A percentile compares a stretch with the other conserved stretches of the same genome.
Evolutionary conservation across 2,888 invertebrate genomes (phyloP).

Genomic region (Platycheirus albimanus): DNA sequence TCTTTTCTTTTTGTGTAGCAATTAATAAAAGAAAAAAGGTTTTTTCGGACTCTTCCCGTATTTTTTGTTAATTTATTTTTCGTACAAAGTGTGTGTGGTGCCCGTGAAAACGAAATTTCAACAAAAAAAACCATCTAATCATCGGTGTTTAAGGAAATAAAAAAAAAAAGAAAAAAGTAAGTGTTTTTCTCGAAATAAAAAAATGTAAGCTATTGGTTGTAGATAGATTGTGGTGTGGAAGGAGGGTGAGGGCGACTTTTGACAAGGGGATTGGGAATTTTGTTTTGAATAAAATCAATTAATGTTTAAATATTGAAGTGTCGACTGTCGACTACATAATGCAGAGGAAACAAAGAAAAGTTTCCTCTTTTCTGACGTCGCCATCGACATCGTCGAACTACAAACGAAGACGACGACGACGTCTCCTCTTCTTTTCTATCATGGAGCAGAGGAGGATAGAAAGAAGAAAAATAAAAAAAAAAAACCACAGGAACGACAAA

Average conservation of each 20-base stretch:
- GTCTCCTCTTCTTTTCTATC: conserved; percentile 16
- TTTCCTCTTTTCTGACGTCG: conserved; percentile 32
- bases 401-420: neutral
- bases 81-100: conserved; percentile 27
- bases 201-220: no score
- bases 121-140: no score
- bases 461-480: no score
- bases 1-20: conserved; percentile 44
- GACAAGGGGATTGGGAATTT: neutral
- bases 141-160: neutral
- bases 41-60: conserved; percentile 27
- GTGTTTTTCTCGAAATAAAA: conserved; percentile 38
- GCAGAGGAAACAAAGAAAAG: conserved; percentile 47
- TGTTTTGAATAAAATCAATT: conserved; percentile 37
- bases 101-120: conserved; percentile 54
- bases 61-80: conserved; percentile 19
- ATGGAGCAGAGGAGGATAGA: conserved; percentile 8
- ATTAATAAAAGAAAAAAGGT: conserved; percentile 36
- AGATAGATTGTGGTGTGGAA: no score
- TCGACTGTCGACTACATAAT: neutral
- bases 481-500: conserved; percentile 38
- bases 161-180: conserved; percentile 29
- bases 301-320: conserved; percentile 14
- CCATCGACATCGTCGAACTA: no score
- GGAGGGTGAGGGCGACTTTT: neutral